Evolutionary conservation across 2,888 invertebrate species (phyloP).

Genomic region (Campoplex nolae): DNA sequence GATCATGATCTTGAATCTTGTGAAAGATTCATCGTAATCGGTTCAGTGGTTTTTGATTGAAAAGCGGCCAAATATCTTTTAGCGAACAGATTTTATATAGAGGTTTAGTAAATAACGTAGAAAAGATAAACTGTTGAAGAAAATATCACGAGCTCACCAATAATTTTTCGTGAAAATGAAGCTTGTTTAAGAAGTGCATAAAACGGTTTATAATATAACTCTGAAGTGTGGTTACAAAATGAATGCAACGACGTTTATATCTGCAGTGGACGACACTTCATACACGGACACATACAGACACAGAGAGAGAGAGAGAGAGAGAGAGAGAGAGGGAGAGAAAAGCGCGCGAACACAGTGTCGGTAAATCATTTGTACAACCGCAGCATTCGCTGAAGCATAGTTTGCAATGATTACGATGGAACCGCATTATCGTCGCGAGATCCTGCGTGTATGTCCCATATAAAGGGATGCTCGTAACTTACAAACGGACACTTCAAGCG

Average conservation of each 20-base stretch:
- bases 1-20: too few species aligned
- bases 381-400: conserved; percentile 56
- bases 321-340: too few species aligned
- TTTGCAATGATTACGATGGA: conserved; percentile 62
- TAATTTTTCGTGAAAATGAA: not conserved
- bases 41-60: too few species aligned
- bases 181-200: not conserved
- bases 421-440: conserved; percentile 49
- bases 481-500: conserved; percentile 59
- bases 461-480: conserved; percentile 34
- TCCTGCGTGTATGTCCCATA: conserved; percentile 11
- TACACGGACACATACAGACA: not conserved
- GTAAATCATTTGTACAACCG: conserved; percentile 61
- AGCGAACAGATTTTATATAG: too few species aligned
- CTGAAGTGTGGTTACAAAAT: conserved; percentile 5
- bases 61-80: too few species aligned
- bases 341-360: conserved; percentile 23
- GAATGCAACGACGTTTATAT: not conserved
- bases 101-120: too few species aligned
- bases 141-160: not conserved
- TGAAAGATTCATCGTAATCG: too few species aligned
- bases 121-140: not conserved
- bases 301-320: too few species aligned
- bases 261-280: not conserved
- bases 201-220: not conserved